A percentile compares a stretch with the other conserved stretches of the same genome.
These are phyloP conservation scores for Andricus grossulariae DNA, from an alignment of 1,140 invertebrate genomes.

Conservation along the genomic window DNA sequence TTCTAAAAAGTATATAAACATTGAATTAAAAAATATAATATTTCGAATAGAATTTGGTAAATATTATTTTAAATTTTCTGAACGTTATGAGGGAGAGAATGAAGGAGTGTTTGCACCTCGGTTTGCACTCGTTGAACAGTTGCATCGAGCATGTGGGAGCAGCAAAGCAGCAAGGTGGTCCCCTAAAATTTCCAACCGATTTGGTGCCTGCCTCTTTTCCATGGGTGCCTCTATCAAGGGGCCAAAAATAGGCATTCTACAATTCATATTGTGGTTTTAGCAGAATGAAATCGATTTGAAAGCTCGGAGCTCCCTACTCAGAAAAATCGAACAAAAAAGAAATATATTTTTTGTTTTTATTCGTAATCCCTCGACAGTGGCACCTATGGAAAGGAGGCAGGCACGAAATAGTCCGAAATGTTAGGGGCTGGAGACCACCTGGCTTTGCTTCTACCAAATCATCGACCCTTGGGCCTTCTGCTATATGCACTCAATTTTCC, in stretches of 20 bases:
- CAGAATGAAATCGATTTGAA: not conserved
- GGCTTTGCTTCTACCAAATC: not conserved
- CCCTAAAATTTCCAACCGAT: no score
- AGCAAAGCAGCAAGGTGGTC: conserved; percentile 10
- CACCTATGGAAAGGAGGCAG: no score
- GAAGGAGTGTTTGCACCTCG: not conserved
- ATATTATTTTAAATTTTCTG: not conserved
- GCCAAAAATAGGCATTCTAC: not conserved
- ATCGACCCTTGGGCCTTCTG: not conserved
- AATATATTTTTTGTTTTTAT: not conserved
- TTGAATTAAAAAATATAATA: no score
- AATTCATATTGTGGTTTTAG: not conserved
- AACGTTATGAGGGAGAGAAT: not conserved
- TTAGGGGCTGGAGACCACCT: not conserved
- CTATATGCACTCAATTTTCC: not conserved
- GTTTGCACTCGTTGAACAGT: conserved; percentile 10
- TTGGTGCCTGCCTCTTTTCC: no score
- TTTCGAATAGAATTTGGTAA: not conserved
- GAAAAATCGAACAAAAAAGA: no score
- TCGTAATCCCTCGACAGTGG: not conserved
- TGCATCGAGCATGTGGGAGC: not conserved
- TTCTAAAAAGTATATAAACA: no score
- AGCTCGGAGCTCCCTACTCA: no score
- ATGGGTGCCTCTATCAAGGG: not conserved
- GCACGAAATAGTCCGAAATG: no score